Evolutionary conservation across 2,888 invertebrate species (phyloP).

Genomic region (Parnassius orleans): DNA sequence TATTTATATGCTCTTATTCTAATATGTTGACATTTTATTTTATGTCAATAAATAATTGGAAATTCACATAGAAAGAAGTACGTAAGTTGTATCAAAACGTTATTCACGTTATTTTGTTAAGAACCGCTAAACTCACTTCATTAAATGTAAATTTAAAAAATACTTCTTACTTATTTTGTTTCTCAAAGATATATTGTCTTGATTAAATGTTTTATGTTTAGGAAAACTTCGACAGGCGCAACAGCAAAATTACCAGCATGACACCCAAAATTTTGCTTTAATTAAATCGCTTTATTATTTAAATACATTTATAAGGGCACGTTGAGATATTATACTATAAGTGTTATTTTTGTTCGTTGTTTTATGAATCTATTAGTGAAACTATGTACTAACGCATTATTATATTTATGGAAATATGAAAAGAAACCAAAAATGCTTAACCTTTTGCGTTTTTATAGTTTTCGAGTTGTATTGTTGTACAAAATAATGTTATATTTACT

Average conservation of each 20-base stretch:
- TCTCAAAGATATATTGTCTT: constrained; percentile 22
- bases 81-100: too few relatives aligned
- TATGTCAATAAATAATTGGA: too few relatives aligned
- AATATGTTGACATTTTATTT: too few relatives aligned
- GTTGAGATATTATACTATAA: not conserved
- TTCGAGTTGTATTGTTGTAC: too few relatives aligned
- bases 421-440: too few relatives aligned
- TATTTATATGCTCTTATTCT: too few relatives aligned
- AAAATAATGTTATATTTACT: too few relatives aligned
- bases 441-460: too few relatives aligned
- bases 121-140: constrained; percentile 18
- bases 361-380: too few relatives aligned
- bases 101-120: constrained; percentile 6
- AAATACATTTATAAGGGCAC: constrained; percentile 14
- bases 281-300: constrained; percentile 24
- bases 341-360: not conserved
- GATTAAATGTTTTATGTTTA: constrained; percentile 27
- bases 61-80: too few relatives aligned
- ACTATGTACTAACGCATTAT: too few relatives aligned
- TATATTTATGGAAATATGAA: too few relatives aligned
- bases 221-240: constrained; percentile 22
- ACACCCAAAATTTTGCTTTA: constrained; percentile 23
- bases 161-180: constrained; percentile 16
- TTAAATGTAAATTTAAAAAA: constrained; percentile 27
- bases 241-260: constrained; percentile 15